phyloP scores from a whole-genome alignment of 2,888 invertebrate species.

The Trissoscelio sp. region DNA sequence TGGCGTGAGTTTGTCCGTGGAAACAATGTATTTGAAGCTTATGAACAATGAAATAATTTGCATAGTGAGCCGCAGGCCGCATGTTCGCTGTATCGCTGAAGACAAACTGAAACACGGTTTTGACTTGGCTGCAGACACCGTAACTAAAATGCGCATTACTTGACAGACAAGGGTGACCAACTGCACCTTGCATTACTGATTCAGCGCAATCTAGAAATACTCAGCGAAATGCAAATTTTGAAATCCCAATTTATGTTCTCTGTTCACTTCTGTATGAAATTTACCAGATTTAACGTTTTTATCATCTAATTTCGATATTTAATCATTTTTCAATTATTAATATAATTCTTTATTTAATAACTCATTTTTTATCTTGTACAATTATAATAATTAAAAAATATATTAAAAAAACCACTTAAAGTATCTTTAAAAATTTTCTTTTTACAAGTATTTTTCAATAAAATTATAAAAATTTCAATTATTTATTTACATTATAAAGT shows the following conservation, averaged over 20 bases:
- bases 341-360: too few species aligned
- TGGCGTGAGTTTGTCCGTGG: conserved; percentile 4
- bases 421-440: too few species aligned
- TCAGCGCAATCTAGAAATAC: conserved; percentile 30
- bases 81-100: conserved; percentile 5
- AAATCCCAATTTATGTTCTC: neutral
- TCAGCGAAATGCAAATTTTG: conserved; percentile 31
- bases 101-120: conserved; percentile 22
- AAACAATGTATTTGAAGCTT: conserved; percentile 32
- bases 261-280: too few species aligned
- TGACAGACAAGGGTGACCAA: conserved; percentile 45
- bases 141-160: conserved; percentile 54
- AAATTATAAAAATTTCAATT: too few species aligned
- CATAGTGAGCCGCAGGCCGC: conserved; percentile 11
- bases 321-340: too few species aligned
- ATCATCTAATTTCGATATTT: too few species aligned
- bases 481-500: too few species aligned
- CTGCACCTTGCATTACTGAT: conserved; percentile 24
- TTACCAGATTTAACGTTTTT: too few species aligned
- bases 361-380: too few species aligned
- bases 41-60: conserved; percentile 41
- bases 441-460: too few species aligned
- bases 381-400: too few species aligned
- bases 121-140: conserved; percentile 45
- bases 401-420: too few species aligned